phyloP scores from a whole-genome alignment of 2,888 invertebrate genomes.

The Leptinotarsa haldemani region DNA sequence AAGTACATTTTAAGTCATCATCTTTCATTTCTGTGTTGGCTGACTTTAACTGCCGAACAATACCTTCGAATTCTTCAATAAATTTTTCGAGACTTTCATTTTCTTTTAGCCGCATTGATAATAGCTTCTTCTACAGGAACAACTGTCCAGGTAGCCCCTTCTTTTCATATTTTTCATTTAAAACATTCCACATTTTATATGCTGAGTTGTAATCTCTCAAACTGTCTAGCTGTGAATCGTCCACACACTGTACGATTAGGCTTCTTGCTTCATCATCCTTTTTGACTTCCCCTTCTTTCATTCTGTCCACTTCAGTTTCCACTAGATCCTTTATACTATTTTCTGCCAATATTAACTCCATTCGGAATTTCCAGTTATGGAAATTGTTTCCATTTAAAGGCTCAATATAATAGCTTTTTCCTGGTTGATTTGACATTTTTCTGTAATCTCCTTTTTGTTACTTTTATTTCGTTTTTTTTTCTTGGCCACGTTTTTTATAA shows the following conservation, averaged over 20 bases:
- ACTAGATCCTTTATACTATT: neutral
- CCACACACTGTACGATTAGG: slow-evolving; percentile 7
- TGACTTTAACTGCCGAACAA: neutral
- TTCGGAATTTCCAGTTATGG: slow-evolving; percentile 15
- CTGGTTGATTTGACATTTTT: neutral
- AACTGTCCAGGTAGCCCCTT: slow-evolving; percentile 1
- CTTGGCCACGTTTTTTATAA: neutral
- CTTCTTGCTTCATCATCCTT: slow-evolving; percentile 7
- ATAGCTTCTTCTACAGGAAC: neutral
- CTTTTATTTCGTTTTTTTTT: neutral
- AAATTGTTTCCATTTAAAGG: slow-evolving; percentile 7
- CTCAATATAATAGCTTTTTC: slow-evolving; percentile 11
- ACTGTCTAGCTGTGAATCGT: slow-evolving; percentile 12
- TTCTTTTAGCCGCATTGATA: slow-evolving; percentile 23
- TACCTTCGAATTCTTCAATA: slow-evolving; percentile 7
- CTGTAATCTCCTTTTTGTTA: neutral
- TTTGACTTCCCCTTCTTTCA: neutral
- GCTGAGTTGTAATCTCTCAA: slow-evolving; percentile 2
- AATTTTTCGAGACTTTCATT: slow-evolving; percentile 9
- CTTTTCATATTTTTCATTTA: neutral
- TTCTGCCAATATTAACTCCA: slow-evolving; percentile 12
- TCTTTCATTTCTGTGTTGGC: neutral
- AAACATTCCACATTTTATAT: slow-evolving; percentile 2
- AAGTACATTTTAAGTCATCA: neutral
- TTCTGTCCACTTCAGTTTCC: neutral